Evolutionary conservation across 2,797 vertebrate genomes (phyloP), one percentile per base, ranked within the genome.

Genomic region (Decapterus maruadsi): DNA sequence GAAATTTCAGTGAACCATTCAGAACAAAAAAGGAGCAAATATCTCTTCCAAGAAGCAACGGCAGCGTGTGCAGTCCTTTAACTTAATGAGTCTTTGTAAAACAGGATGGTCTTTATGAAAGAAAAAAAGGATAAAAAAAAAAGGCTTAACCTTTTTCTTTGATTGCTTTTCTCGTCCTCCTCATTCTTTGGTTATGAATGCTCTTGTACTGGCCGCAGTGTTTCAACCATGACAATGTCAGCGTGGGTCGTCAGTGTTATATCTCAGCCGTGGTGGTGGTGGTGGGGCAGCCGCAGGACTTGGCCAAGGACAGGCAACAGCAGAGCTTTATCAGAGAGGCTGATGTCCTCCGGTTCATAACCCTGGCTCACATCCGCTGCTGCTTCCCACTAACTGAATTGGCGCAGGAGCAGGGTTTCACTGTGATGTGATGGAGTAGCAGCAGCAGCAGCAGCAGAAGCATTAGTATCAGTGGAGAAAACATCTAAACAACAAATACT

Each of bases 331-430:
- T 92, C 92, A 82, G 82, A 67, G 38, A 60, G 77, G 87, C 77
- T 84, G 84, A 81, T 86, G 90, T 90, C 87, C 92, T 90, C 83
- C 20, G 5, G 91, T 90, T 89, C 77, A 64, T 86, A 82, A 87
- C 92, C 90, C 92, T 78, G 85, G 85, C 85, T 91, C 86, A 82
- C 55, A 82, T 92, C 90, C 75, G 76, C 81, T 64, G 72, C 81
- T 80, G 78, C 66, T 88, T 89, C 89, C 84, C 78, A 54, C 89
- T 89, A 88, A 91, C 87, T 78, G 83, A 88, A 90, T 87, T 93
- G 92, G 83, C 75, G 0, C n/a, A 31, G 71, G 73, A 51, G 46
- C 66, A 51, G 57, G 53, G 36, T 36, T 85, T 88, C 81, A 84
- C 75, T n/a, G 8, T 63, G 66, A 85, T 77, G 74, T 83, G 87